Evolutionary conservation across 2,113 vertebrate species (phyloP).

Genomic region (human): GRCh38 chr3:72363501-72364000

Average conservation of each 20-base stretch:
- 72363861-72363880: no score
- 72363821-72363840: background rate
- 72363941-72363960: no score
- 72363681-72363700: background rate
- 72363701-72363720: background rate
- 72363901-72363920: no score
- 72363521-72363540: background rate
- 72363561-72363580: background rate
- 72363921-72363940: no score
- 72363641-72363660: background rate
- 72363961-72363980: no score
- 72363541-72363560: background rate
- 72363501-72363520: background rate
- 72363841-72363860: no score
- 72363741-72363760: background rate
- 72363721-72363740: background rate
- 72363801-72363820: background rate
- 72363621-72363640: no score
- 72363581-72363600: background rate
- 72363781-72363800: background rate
- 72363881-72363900: no score
- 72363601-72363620: background rate
- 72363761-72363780: background rate
- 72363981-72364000: no score
- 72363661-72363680: background rate